Evolutionary conservation across 2,888 invertebrate genomes (phyloP).

Genomic region (Hydriomena furcata): DNA sequence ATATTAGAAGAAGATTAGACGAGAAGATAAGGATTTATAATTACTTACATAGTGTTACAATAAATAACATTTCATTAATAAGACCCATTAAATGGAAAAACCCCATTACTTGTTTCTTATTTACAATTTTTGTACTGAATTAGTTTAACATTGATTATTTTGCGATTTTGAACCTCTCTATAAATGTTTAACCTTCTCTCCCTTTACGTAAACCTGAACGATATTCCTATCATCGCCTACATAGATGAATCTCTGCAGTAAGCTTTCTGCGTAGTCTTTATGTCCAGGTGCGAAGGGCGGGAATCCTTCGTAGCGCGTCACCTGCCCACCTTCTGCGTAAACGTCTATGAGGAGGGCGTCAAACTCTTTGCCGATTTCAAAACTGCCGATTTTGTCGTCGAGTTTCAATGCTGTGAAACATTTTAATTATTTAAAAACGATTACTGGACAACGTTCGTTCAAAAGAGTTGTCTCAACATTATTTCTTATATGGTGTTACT

Average conservation of each 20-base stretch:
- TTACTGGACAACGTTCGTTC: too few species aligned
- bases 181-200: constrained; percentile 62
- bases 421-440: too few species aligned
- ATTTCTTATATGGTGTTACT: too few species aligned
- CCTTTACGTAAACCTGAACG: constrained; percentile 88
- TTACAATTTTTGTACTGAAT: background rate
- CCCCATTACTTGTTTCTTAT: too few species aligned
- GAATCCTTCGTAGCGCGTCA: constrained; percentile 73
- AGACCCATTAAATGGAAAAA: too few species aligned
- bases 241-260: constrained; percentile 90
- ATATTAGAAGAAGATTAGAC: too few species aligned
- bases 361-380: constrained; percentile 91
- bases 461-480: too few species aligned
- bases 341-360: constrained; percentile 92
- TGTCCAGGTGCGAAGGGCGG: constrained; percentile 36
- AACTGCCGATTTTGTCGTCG: constrained; percentile 90
- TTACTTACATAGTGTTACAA: too few species aligned
- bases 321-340: constrained; percentile 69
- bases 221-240: constrained; percentile 94
- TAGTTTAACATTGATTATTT: background rate
- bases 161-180: background rate
- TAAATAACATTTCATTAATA: too few species aligned
- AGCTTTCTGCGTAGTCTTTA: constrained; percentile 79
- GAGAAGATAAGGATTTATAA: too few species aligned
- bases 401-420: constrained; percentile 86